Conservation (phyloP, 2,113 vertebrate genomes). For the Heptranchias perlo region DNA sequence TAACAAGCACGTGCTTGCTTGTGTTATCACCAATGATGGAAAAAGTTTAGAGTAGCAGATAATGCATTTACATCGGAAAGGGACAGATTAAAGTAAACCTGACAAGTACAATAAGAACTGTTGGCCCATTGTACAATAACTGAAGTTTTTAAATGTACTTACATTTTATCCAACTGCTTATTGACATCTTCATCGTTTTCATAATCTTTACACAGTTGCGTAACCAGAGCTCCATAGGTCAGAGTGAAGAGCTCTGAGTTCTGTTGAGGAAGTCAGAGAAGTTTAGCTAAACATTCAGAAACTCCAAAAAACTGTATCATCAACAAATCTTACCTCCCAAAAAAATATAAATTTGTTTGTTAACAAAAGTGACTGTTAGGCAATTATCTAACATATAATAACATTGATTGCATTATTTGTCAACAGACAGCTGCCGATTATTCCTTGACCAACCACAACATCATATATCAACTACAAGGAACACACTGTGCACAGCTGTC, state of each 20-base stretch:
- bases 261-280: constrained; percentile 50
- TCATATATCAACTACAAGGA: not conserved
- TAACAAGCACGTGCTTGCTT: not conserved
- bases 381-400: not conserved
- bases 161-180: constrained; percentile 98
- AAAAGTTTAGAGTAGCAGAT: not conserved
- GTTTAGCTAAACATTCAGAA: not conserved
- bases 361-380: not conserved
- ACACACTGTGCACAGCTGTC: not conserved
- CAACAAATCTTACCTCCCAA: not conserved
- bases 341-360: not conserved
- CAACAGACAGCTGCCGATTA: not conserved
- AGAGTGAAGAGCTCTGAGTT: constrained; percentile 96
- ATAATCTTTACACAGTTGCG: constrained; percentile 97
- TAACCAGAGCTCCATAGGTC: constrained; percentile 92
- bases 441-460: not conserved
- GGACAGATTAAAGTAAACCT: not conserved
- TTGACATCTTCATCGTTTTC: constrained; percentile 98
- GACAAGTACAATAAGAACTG: not conserved
- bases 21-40: not conserved
- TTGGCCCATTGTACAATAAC: not conserved
- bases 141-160: constrained; percentile 48
- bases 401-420: not conserved
- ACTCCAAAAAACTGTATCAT: not conserved
- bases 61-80: not conserved